Evolutionary conservation across 2,113 vertebrate species (phyloP), one percentile per base, ranked within the genome.

Genomic region (Engraulis encrasicolus): DNA sequence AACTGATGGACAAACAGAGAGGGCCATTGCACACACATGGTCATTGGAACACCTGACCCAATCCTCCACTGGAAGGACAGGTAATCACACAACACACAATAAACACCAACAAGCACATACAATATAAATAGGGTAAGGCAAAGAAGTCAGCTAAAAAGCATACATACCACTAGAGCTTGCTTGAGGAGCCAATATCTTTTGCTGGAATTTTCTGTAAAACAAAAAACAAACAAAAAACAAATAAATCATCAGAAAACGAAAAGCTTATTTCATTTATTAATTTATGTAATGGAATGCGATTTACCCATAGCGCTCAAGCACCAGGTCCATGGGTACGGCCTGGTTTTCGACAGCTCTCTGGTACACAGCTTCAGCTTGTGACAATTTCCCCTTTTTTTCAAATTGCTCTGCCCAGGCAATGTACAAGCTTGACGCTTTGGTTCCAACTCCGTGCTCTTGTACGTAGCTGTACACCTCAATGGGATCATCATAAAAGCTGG

Each of bases 341-440:
- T 90, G 90, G 89, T 94, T 96, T 48, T 95, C 92, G 89, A 95
- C 19, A 0, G 96, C 97, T 87, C 88, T 95, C 82, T 91, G 94
- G 81, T 94, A 95, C 1, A 97, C 82, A 0, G 87, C 87, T 0
- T 90, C 92, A 0, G 96, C 96, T 54, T 93, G 91, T 0, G 94
- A 88, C 0, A 89, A 49, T 83, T 92, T 58, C 1, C 93, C 95
- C 23, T 84, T 93, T 40, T 78, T 82, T 71, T 96, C 96, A 81
- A 95, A 92, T 71, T 95, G 90, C 81, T 90, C 91, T 0, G 96
- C 96, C 97, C 96, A 98, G 58, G 94, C 90, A 20, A 96, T 1
- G 17, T 96, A 96, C 0, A 98, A 91, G 20, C 89, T 82, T 0
- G 96, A 94, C 0, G 91, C 89, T 40, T 78, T 89, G 6, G 85